These are phyloP conservation scores for Metopia argyrocephala DNA, from an alignment of 2,888 invertebrate species.

Conservation along the genomic window DNA sequence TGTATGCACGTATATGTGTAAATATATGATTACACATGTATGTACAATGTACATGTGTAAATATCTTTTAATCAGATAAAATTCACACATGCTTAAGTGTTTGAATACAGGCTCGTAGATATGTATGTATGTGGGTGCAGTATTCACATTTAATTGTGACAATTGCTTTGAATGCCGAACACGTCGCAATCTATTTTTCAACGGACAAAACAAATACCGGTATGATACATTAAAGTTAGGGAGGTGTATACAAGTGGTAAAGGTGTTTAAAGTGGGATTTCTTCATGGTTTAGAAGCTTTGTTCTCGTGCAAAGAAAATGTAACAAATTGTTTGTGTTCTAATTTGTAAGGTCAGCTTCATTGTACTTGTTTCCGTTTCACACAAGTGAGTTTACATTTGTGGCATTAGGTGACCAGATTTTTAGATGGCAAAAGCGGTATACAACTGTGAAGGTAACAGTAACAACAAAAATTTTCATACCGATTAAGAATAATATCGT, in stretches of 20 bases:
- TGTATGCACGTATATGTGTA: not conserved
- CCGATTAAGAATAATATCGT: no score
- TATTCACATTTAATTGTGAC: slow-evolving; percentile 62
- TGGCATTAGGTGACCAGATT: no score
- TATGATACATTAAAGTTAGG: slow-evolving; percentile 18
- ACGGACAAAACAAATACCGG: not conserved
- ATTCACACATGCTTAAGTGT: not conserved
- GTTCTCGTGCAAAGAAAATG: no score
- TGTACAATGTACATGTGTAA: not conserved
- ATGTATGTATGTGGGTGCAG: not conserved
- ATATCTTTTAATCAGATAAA: not conserved
- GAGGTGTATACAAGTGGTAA: not conserved
- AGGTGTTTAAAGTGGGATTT: not conserved
- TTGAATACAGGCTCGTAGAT: no score
- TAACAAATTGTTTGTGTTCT: no score
- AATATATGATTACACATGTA: not conserved
- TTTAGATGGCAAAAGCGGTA: no score
- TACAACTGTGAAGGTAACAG: no score
- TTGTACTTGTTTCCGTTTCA: no score
- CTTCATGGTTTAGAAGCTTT: not conserved
- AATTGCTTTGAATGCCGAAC: slow-evolving; percentile 61
- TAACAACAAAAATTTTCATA: no score
- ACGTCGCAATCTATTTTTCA: slow-evolving; percentile 45
- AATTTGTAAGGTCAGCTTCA: no score
- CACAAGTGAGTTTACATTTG: no score